Conservation (phyloP, 2,888 invertebrate genomes). For the Callimorpha dominula region DNA sequence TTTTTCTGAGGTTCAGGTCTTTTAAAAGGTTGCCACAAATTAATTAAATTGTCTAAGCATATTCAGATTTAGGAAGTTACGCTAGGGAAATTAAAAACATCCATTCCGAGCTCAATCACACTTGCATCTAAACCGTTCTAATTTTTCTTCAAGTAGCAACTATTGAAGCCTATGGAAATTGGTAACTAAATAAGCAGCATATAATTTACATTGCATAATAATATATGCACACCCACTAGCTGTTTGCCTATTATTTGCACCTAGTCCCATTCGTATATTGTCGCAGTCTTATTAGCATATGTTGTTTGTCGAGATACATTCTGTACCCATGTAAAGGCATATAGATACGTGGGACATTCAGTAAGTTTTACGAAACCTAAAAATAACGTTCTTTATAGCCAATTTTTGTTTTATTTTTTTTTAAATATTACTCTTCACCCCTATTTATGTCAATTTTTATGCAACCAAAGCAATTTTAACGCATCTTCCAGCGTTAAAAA, state of each 20-base stretch:
- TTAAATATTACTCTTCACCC: too few species aligned
- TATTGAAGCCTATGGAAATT: not conserved
- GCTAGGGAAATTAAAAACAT: not conserved
- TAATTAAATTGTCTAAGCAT: too few species aligned
- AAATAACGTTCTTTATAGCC: too few species aligned
- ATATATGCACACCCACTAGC: conserved; percentile 24
- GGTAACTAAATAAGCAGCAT: not conserved
- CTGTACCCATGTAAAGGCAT: too few species aligned
- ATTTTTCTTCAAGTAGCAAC: not conserved
- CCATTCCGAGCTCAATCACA: not conserved
- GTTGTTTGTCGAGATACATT: not conserved
- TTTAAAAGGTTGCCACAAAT: too few species aligned
- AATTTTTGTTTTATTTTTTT: too few species aligned
- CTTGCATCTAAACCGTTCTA: not conserved
- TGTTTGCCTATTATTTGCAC: conserved; percentile 26
- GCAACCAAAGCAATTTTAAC: too few species aligned
- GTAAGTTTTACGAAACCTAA: too few species aligned
- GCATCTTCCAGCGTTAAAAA: too few species aligned
- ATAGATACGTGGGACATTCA: too few species aligned
- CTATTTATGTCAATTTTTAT: too few species aligned
- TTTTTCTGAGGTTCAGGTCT: not conserved
- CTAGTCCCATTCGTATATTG: conserved; percentile 16
- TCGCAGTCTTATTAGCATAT: conserved; percentile 15
- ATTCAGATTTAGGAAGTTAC: not conserved
- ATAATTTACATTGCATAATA: conserved; percentile 10